phyloP scores from a whole-genome alignment of 2,797 vertebrate species.

The Paedocypris micromegethes region DNA sequence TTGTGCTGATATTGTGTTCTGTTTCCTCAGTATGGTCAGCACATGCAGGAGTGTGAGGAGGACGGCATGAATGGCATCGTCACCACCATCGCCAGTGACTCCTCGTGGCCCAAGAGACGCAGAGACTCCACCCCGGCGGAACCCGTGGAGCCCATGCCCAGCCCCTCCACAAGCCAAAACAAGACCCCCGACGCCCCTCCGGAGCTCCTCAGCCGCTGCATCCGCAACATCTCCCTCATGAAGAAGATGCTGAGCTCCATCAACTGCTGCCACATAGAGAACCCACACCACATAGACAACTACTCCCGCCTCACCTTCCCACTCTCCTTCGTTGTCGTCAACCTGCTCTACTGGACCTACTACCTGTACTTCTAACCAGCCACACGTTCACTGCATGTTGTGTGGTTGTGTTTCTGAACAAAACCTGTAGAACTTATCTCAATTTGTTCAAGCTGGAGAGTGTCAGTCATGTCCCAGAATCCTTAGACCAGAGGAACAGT shows the following conservation, averaged over 20 bases:
- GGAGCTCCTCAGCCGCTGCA: conserved; percentile 53
- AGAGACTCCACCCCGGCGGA: conserved; percentile 6
- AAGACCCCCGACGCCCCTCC: conserved; percentile 54
- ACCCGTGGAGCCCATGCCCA: conserved; percentile 15
- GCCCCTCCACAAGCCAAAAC: conserved; percentile 55
- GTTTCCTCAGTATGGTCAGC: conserved; percentile 60
- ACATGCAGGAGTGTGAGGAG: conserved; percentile 70
- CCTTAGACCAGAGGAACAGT: too few species aligned
- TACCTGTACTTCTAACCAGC: conserved; percentile 80
- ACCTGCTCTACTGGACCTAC: conserved; percentile 87
- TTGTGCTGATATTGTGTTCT: neutral
- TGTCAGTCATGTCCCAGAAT: too few species aligned
- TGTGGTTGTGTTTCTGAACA: neutral
- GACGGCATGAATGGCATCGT: conserved; percentile 75
- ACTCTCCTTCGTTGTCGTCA: conserved; percentile 81
- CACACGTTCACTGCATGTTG: neutral
- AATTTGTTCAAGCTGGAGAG: neutral
- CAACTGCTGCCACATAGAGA: conserved; percentile 79
- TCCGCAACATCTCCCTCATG: conserved; percentile 58
- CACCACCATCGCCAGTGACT: conserved; percentile 72
- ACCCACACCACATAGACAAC: conserved; percentile 90
- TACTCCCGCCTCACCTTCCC: conserved; percentile 85
- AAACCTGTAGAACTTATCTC: neutral
- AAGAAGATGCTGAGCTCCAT: conserved; percentile 69
- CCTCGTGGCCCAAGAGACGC: conserved; percentile 33